Conservation (phyloP, 2,888 invertebrate genomes). For the Anaspis maculata region DNA sequence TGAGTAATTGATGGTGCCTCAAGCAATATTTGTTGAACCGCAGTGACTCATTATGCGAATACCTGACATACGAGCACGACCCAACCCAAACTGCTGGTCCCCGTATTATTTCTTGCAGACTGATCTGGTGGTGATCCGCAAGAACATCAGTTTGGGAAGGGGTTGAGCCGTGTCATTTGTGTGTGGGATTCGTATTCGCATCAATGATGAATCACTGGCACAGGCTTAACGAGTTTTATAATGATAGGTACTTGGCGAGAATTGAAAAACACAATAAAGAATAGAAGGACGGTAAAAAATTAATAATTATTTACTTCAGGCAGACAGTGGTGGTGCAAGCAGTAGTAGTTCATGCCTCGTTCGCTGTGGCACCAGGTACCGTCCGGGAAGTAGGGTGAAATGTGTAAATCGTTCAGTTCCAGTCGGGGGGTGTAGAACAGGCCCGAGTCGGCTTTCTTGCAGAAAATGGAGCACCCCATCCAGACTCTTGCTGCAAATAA, state of each 20-base stretch:
- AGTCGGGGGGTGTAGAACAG: conserved; percentile 68
- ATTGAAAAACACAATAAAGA: neutral
- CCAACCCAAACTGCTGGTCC: too few species aligned
- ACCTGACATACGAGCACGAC: too few species aligned
- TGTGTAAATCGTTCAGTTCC: conserved; percentile 64
- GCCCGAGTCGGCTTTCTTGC: conserved; percentile 54
- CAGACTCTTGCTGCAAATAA: conserved; percentile 64
- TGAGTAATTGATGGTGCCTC: neutral
- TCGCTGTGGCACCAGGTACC: conserved; percentile 73
- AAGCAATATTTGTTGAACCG: conserved; percentile 6
- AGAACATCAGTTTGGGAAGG: neutral
- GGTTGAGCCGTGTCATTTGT: too few species aligned
- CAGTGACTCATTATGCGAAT: too few species aligned
- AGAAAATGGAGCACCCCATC: conserved; percentile 76
- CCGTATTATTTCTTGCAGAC: too few species aligned
- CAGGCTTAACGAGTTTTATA: conserved; percentile 10
- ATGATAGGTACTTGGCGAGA: neutral
- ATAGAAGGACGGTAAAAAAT: neutral
- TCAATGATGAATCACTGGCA: too few species aligned
- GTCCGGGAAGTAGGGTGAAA: conserved; percentile 70
- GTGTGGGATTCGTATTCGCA: too few species aligned
- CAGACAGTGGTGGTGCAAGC: conserved; percentile 65
- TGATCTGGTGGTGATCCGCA: too few species aligned
- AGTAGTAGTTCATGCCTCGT: conserved; percentile 57
- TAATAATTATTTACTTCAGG: conserved; percentile 49